Percentiles rank a stretch among this genome's conserved stretches.
Conservation (phyloP, 2,797 vertebrate genomes). For the Gallinago stenura region DNA sequence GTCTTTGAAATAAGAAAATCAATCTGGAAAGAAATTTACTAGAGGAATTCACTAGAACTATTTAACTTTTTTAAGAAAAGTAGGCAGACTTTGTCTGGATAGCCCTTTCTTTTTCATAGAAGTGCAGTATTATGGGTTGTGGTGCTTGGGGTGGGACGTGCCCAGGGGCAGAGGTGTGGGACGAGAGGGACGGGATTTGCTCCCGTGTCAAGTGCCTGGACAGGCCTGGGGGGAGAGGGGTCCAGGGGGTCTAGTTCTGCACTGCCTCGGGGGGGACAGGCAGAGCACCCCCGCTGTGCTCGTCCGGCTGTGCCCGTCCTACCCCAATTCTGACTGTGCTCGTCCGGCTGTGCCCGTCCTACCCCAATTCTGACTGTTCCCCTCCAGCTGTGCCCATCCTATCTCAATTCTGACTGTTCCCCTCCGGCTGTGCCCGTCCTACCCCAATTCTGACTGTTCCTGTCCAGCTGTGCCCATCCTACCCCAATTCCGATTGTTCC, state of each 20-base stretch:
- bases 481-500: too few relatives aligned
- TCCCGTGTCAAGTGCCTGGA: fast-evolving
- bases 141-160: fast-evolving
- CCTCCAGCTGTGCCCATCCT: too few relatives aligned
- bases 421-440: too few relatives aligned
- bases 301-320: too few relatives aligned
- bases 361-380: too few relatives aligned
- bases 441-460: too few relatives aligned
- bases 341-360: too few relatives aligned
- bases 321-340: too few relatives aligned
- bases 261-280: neutral
- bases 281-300: neutral
- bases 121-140: neutral
- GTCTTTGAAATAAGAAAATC: neutral
- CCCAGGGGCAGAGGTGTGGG: neutral
- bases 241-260: neutral
- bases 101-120: too few relatives aligned
- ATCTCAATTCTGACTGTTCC: too few relatives aligned
- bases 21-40: neutral
- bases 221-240: neutral
- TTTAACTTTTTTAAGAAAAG: fast-evolving
- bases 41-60: neutral
- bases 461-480: too few relatives aligned
- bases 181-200: neutral
- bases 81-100: fast-evolving